phyloP scores from a whole-genome alignment of 2,113 vertebrate species.

The Proterorhinus semilunaris region DNA sequence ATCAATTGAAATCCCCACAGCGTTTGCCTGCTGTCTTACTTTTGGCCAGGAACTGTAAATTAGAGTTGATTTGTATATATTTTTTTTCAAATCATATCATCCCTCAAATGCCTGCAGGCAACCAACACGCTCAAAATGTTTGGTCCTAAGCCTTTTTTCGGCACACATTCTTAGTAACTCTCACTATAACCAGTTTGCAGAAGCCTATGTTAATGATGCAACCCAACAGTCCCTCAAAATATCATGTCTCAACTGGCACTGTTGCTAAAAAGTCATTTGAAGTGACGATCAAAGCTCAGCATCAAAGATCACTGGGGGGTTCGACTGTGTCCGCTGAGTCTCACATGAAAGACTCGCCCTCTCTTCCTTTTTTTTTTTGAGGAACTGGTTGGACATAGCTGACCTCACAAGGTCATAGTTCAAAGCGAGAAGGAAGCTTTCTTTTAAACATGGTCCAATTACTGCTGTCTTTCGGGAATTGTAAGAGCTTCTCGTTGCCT shows the following conservation, averaged over 20 bases:
- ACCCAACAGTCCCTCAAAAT: background rate
- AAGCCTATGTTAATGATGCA: background rate
- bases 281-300: slow-evolving; percentile 38
- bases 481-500: background rate
- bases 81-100: too few relatives aligned
- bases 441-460: background rate
- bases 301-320: slow-evolving; percentile 22
- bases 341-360: slow-evolving; percentile 29
- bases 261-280: slow-evolving; percentile 13
- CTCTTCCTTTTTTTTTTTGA: background rate
- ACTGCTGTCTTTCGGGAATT: background rate
- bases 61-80: too few relatives aligned
- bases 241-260: background rate
- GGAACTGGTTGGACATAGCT: background rate
- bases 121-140: too few relatives aligned
- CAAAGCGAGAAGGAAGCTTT: slow-evolving; percentile 21
- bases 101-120: too few relatives aligned
- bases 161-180: background rate
- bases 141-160: background rate
- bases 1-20: too few relatives aligned
- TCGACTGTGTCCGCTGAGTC: slow-evolving; percentile 11
- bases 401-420: background rate
- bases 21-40: too few relatives aligned
- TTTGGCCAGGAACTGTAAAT: too few relatives aligned
- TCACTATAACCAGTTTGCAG: background rate